Percentiles rank a stretch among this genome's conserved stretches.
phyloP scores from a whole-genome alignment of 2,113 vertebrate genomes.

The Hydrolagus affinis region DNA sequence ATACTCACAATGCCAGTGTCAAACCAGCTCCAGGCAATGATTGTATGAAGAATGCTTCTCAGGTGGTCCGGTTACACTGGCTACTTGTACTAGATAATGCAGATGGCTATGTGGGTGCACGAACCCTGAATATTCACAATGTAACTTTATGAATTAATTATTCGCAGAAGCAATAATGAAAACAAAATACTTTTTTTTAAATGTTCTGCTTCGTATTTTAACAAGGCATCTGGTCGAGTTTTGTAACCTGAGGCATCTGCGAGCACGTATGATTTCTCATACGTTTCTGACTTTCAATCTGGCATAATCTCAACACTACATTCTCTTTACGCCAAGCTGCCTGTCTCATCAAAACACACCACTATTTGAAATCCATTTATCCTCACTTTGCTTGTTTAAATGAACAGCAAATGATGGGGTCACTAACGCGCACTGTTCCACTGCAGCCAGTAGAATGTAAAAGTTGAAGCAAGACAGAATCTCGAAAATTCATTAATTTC shows the following conservation, averaged over 20 bases:
- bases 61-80: too few species aligned
- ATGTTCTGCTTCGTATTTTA: background rate
- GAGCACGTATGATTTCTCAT: background rate
- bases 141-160: background rate
- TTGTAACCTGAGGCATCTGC: background rate
- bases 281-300: background rate
- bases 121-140: too few species aligned
- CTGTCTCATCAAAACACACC: background rate
- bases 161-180: background rate
- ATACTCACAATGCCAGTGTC: too few species aligned
- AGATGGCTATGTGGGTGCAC: too few species aligned
- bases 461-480: too few species aligned
- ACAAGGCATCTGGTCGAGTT: background rate
- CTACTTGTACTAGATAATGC: too few species aligned
- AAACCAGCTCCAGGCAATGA: too few species aligned
- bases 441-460: background rate
- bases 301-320: background rate
- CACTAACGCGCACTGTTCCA: background rate
- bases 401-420: background rate
- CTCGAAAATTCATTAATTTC: background rate
- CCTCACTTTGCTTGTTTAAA: background rate
- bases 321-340: background rate
- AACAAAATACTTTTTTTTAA: background rate
- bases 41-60: too few species aligned
- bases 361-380: background rate